Percentiles rank a stretch among this genome's conserved stretches.
phyloP scores from a whole-genome alignment of 2,888 invertebrate species.

The Disparrhopalites patrizii region DNA sequence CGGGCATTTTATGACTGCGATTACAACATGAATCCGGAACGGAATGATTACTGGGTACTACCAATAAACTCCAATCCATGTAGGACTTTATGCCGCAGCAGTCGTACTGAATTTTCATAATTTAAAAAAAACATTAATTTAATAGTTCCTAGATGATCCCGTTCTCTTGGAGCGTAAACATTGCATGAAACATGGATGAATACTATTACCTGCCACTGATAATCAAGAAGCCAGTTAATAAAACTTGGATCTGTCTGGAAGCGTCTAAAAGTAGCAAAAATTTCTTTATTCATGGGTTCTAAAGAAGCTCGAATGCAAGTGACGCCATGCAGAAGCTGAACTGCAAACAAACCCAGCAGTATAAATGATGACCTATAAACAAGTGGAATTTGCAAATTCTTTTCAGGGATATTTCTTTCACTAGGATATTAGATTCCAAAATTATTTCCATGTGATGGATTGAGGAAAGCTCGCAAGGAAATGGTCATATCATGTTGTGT shows the following conservation, averaged over 20 bases:
- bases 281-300: conserved; percentile 9
- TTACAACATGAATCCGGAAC: conserved; percentile 18
- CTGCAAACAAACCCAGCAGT: conserved; percentile 11
- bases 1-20: neutral
- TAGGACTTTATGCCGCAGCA: conserved; percentile 19
- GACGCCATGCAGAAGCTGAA: conserved; percentile 19
- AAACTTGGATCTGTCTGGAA: neutral
- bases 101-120: conserved; percentile 14
- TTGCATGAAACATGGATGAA: neutral
- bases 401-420: too few species aligned
- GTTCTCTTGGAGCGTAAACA: neutral
- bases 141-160: neutral
- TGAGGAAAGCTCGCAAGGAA: neutral
- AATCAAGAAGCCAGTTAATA: conserved; percentile 14
- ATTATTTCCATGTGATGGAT: neutral
- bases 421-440: too few species aligned
- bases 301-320: conserved; percentile 11
- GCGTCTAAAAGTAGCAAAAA: conserved; percentile 16
- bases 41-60: neutral
- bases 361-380: conserved; percentile 17
- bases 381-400: neutral
- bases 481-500: neutral
- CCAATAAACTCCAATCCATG: conserved; percentile 17
- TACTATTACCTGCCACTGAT: conserved; percentile 20
- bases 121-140: neutral